Conservation (phyloP, 1,140 invertebrate species). For the Acarapis woodi region DNA sequence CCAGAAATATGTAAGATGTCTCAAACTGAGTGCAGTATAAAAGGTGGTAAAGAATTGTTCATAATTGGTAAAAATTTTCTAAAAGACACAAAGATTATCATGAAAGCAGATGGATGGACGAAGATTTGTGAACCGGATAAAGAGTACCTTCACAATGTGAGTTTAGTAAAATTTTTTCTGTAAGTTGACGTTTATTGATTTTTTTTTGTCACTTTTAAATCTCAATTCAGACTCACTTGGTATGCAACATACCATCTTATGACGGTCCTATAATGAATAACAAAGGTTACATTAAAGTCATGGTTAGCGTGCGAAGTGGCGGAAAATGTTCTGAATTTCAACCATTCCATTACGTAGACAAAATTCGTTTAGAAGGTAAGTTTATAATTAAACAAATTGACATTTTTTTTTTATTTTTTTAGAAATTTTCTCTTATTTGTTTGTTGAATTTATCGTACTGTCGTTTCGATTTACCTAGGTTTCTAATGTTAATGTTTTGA, state of each 20-base stretch:
- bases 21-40: slow-evolving; percentile 32
- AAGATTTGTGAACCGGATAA: slow-evolving; percentile 11
- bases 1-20: slow-evolving; percentile 88
- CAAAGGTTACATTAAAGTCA: slow-evolving; percentile 2
- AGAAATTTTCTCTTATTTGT: too few relatives aligned
- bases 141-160: slow-evolving; percentile 10
- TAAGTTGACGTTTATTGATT: background rate
- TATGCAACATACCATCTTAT: slow-evolving; percentile 10
- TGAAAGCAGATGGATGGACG: slow-evolving; percentile 19
- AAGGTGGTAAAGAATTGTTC: slow-evolving; percentile 55
- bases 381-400: too few relatives aligned
- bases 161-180: background rate
- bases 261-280: slow-evolving; percentile 2
- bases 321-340: slow-evolving; percentile 11
- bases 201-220: background rate
- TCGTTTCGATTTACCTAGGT: too few relatives aligned
- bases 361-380: too few relatives aligned
- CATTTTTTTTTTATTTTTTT: too few relatives aligned
- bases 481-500: too few relatives aligned
- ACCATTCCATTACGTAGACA: slow-evolving; percentile 2
- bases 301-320: slow-evolving; percentile 8
- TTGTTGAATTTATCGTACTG: too few relatives aligned
- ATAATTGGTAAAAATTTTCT: slow-evolving; percentile 87
- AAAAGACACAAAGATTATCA: slow-evolving; percentile 66
- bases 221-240: slow-evolving; percentile 7